Percentiles rank a stretch among this genome's conserved stretches.
These are phyloP conservation scores for Pelodytes ibericus DNA, from an alignment of 2,797 vertebrate species.

Conservation along the genomic window DNA sequence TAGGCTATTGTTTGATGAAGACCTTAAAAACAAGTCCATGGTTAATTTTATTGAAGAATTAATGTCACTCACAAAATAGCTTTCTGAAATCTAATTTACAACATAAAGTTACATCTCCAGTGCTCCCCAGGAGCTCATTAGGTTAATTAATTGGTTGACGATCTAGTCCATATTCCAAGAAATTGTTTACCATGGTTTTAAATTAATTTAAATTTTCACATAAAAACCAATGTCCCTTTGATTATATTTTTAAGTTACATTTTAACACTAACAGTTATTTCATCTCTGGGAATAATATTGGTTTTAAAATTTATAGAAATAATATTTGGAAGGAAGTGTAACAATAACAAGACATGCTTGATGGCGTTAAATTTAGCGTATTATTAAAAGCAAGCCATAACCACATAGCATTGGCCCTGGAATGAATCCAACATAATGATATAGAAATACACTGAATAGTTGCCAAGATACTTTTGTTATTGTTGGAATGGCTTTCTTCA, in stretches of 20 bases:
- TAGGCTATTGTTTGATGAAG: too few relatives aligned
- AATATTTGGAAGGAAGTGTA: not conserved
- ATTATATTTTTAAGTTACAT: not conserved
- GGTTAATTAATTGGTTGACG: too few relatives aligned
- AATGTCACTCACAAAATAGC: too few relatives aligned
- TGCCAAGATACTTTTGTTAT: slow-evolving; percentile 7
- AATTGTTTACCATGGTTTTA: not conserved
- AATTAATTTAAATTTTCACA: not conserved
- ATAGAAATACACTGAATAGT: not conserved
- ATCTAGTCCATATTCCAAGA: not conserved
- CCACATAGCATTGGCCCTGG: not conserved
- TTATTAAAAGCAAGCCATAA: not conserved
- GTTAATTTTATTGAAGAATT: too few relatives aligned
- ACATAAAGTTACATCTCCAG: too few relatives aligned
- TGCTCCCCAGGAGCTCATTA: too few relatives aligned
- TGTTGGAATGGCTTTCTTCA: not conserved
- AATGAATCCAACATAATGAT: slow-evolving; percentile 3
- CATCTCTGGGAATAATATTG: not conserved
- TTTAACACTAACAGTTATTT: not conserved
- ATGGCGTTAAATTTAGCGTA: not conserved
- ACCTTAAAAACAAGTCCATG: too few relatives aligned
- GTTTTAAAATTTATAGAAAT: not conserved
- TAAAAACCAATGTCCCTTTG: not conserved
- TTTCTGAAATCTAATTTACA: too few relatives aligned
- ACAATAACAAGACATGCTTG: not conserved